Evolutionary conservation across 2,113 vertebrate species (phyloP), one percentile per base, ranked within the genome.

Genomic region (Urocynchramus pylzowi): DNA sequence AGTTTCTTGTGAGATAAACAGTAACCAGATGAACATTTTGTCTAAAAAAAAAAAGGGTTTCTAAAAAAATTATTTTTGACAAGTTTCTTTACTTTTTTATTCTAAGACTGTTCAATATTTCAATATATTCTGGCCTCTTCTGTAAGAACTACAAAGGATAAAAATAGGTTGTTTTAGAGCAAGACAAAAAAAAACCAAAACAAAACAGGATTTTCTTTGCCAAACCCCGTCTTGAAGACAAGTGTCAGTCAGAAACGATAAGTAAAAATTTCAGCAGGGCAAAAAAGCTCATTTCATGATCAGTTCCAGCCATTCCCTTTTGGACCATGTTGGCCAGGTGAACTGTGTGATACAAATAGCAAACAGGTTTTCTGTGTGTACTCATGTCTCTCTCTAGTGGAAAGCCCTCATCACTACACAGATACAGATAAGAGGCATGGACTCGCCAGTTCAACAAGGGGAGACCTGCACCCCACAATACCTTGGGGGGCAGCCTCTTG

Each of bases 361-460:
- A 89, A 89, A 95, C 93, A 93, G 93, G 96, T 94, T 89, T 82
- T 88, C 85, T 96, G 76, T 94, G 65, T 78, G 93, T 96, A 81
- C 85, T 96, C 96, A 90, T 93, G 80, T 97, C 95, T 97, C 96
- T 95, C 96, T 97, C 96, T 97, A 96, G 95, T 97, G 96, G 96
- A 96, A 94, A 90, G 92, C 86, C 73, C 88, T 95, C 89, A 77
- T 93, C 76, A 97, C 96, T 97, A 59, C 95, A 96, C 76, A 80
- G 86, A 74, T 41, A 74, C 28, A 67, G 83, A 83, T 49, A 74
- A 63, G 71, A 89, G 64, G 14, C 23, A 13, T 60, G 85, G 83
- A 52, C 82, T 52, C 16, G 20, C 78, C 60, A 26, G 47, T 39
- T 77, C 81, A 83, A 11, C 10, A 11, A 56, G 39, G 35, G 50